These are phyloP conservation scores for Drosophila neoperkinsi DNA, from an alignment of 2,888 invertebrate genomes.

Conservation along the genomic window DNA sequence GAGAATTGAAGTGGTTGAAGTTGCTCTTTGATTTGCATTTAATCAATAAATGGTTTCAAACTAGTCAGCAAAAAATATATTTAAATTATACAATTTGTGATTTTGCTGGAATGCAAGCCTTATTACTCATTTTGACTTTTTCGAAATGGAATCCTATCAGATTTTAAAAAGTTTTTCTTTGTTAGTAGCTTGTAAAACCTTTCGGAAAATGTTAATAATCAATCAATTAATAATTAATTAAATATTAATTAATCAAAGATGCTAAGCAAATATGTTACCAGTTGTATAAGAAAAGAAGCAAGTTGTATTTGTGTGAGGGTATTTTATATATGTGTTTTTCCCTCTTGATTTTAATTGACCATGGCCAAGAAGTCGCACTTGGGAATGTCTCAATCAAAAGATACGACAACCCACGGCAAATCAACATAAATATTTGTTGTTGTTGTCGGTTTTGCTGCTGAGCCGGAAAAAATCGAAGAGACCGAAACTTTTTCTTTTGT, in stretches of 20 bases:
- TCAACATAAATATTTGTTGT: constrained; percentile 68
- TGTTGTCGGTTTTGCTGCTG: constrained; percentile 33
- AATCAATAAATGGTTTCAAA: neutral
- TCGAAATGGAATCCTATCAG: neutral
- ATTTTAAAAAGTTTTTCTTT: neutral
- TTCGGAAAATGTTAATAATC: neutral
- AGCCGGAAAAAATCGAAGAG: constrained; percentile 57
- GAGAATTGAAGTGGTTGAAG: neutral
- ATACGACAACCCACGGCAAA: constrained; percentile 74
- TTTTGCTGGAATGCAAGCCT: neutral
- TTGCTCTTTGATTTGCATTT: neutral
- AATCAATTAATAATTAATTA: neutral
- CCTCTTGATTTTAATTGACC: constrained; percentile 74
- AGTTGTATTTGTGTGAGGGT: neutral
- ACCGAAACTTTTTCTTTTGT: constrained; percentile 75
- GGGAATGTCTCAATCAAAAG: constrained; percentile 78
- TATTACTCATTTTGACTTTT: neutral
- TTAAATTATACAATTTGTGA: neutral
- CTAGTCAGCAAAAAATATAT: neutral
- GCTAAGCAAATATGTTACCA: neutral
- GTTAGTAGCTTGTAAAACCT: neutral
- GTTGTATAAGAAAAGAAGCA: neutral
- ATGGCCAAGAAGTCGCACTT: constrained; percentile 80
- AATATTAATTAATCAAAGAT: neutral
- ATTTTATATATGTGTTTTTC: constrained; percentile 19